Evolutionary conservation across 1,140 invertebrate genomes (phyloP), one percentile per base, ranked within the genome.

Genomic region (Acromyrmex charruanus): DNA sequence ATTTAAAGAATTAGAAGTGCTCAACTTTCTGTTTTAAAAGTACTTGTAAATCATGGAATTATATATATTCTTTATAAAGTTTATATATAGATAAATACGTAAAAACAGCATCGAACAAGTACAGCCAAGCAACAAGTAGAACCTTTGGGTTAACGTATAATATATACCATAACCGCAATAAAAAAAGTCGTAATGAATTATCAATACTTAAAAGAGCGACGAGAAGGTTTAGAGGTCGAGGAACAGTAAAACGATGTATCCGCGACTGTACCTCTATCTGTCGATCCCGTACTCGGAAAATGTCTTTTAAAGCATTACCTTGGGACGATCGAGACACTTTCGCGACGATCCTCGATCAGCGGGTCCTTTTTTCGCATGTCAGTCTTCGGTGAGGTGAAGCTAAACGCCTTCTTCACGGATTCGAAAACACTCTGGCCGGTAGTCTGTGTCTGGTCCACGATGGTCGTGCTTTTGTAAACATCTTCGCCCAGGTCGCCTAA

Each of bases 401-500:
- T 96, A 94, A 97, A 96, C 63, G 96, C 96, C 94, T 96, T 96
- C 95, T 97, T 97, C 71, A 97, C 94, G 80, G 95, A 96, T 86
- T 97, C 96, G 86, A 97, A 92, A 53, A 97, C 94, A 85, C 96
- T 96, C 61, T 95, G 93, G 16, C 95, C 91, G 35, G 94, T 94
- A 77, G 94, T 96, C 87, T 96, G 95, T 44, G 95, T 96, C 86
- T 95, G 95, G 87, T 96, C 96, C 74, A 95, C 94, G 91, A 96
- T 95, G 55, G 96, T 97, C 28, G 96, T 97, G 90, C 96, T 96
- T 92, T 96, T 96, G 95, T 97, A 97, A 75, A 97, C 96, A 94
- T 97, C 96, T 94, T 96, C 96, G 91, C 95, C 94, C 93, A 95
- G 93, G 91, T 96, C 96, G 75, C 95, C 95, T 92, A 97, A 95